Conservation (phyloP, 1,140 invertebrate species). For the Catajapyx aquilonaris region DNA sequence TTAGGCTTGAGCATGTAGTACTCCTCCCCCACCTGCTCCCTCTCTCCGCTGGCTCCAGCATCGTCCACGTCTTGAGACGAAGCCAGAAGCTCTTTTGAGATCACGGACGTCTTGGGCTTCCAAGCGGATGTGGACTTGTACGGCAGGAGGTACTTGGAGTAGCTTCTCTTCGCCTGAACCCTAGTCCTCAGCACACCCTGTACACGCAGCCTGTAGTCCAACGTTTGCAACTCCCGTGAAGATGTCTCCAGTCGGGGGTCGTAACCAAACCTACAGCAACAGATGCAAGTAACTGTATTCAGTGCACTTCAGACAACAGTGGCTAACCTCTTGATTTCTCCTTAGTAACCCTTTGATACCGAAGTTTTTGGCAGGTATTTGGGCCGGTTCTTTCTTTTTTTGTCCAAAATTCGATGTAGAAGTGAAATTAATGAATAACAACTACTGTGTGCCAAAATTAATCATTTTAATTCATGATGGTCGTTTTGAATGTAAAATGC, state of each 20-base stretch:
- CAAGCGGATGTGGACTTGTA: constrained; percentile 23
- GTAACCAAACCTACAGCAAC: constrained; percentile 63
- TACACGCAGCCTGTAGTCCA: constrained; percentile 62
- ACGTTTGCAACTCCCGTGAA: constrained; percentile 58
- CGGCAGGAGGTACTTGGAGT: constrained; percentile 26
- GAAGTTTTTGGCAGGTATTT: no score
- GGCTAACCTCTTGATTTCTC: no score
- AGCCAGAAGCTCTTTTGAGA: constrained; percentile 19
- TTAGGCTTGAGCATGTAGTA: constrained; percentile 42
- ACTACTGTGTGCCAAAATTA: no score
- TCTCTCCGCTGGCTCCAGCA: constrained; percentile 15
- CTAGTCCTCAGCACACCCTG: constrained; percentile 30
- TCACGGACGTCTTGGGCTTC: constrained; percentile 21
- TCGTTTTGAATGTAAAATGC: no score
- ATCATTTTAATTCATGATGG: no score
- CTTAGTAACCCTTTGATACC: no score
- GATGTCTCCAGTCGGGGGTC: constrained; percentile 61
- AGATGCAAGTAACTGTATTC: no score
- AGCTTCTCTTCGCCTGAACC: constrained; percentile 30
- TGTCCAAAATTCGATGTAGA: no score
- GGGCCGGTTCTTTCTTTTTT: no score
- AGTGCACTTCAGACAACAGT: no score
- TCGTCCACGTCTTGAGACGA: constrained; percentile 12
- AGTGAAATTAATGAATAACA: no score
- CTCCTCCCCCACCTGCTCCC: constrained; percentile 21